Evolutionary conservation across 1,140 invertebrate species (phyloP).

Genomic region (Leptestheria dahalacensis): DNA sequence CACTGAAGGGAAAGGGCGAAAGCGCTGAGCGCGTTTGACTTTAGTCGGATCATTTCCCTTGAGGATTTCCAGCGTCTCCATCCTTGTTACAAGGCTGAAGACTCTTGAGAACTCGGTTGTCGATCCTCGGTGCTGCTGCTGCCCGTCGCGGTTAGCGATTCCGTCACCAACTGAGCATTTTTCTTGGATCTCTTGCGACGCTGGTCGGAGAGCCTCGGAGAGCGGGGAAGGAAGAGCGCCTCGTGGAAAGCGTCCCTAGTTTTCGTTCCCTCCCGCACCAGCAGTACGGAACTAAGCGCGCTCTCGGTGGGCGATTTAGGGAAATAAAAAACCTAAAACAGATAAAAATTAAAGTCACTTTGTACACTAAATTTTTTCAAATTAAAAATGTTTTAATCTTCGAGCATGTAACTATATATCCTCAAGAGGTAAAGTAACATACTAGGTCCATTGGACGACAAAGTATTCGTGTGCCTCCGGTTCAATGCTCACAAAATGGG

Average conservation of each 20-base stretch:
- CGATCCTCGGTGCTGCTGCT: background rate
- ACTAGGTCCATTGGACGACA: no score
- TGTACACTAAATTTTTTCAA: no score
- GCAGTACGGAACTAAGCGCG: conserved; percentile 39
- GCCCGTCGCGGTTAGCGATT: background rate
- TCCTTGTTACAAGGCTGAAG: background rate
- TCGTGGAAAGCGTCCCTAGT: conserved; percentile 45
- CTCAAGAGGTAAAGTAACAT: no score
- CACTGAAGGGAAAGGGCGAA: no score
- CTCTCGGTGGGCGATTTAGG: conserved; percentile 41
- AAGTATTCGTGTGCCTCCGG: background rate
- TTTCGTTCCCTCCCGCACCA: conserved; percentile 41
- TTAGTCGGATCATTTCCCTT: no score
- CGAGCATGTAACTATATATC: no score
- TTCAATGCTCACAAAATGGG: no score
- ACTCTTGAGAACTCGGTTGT: background rate
- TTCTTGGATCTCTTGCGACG: conserved; percentile 20
- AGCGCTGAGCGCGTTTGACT: no score
- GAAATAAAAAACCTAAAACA: conserved; percentile 32
- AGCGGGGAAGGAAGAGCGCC: conserved; percentile 36
- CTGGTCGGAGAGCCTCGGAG: conserved; percentile 27
- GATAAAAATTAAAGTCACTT: no score
- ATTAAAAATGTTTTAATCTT: background rate
- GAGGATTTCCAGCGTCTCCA: no score
- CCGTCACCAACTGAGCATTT: conserved; percentile 17